These are phyloP conservation scores for Alaudala cheleensis DNA, from an alignment of 2,113 vertebrate genomes.

Conservation along the genomic window DNA sequence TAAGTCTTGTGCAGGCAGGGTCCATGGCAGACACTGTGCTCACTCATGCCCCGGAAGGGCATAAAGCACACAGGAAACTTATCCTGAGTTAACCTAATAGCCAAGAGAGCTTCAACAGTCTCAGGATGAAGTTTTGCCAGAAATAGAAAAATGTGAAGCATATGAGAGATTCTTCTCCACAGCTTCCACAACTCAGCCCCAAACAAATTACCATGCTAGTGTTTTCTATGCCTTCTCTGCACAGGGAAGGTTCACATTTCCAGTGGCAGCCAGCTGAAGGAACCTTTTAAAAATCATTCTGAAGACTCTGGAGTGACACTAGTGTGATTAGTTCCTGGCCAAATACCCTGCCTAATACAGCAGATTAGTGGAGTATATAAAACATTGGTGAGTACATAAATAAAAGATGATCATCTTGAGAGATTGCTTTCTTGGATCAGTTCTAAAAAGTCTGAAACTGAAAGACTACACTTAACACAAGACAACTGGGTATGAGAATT, in stretches of 20 bases:
- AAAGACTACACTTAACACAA: not conserved
- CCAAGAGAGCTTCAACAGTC: not conserved
- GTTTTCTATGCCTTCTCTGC: not conserved
- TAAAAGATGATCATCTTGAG: not conserved
- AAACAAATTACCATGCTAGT: not conserved
- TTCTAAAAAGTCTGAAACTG: slow-evolving; percentile 1
- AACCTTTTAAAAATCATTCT: not conserved
- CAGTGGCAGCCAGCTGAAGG: not conserved
- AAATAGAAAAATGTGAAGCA: not conserved
- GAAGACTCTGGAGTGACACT: not conserved
- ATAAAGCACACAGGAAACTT: not conserved
- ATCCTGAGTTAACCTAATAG: not conserved
- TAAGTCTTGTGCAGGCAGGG: not conserved
- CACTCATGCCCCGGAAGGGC: not conserved
- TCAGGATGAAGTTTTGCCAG: not conserved
- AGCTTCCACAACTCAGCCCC: not conserved
- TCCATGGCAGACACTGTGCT: not conserved
- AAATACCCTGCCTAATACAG: not conserved
- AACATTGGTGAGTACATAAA: not conserved
- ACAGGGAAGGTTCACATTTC: not conserved
- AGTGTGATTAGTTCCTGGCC: not conserved
- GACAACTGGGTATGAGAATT: not conserved
- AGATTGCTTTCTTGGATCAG: slow-evolving; percentile 8
- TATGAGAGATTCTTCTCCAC: not conserved
- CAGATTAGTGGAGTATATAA: not conserved